phyloP scores from a whole-genome alignment of 2,888 invertebrate genomes.

The Holacanthella duospinosa region DNA sequence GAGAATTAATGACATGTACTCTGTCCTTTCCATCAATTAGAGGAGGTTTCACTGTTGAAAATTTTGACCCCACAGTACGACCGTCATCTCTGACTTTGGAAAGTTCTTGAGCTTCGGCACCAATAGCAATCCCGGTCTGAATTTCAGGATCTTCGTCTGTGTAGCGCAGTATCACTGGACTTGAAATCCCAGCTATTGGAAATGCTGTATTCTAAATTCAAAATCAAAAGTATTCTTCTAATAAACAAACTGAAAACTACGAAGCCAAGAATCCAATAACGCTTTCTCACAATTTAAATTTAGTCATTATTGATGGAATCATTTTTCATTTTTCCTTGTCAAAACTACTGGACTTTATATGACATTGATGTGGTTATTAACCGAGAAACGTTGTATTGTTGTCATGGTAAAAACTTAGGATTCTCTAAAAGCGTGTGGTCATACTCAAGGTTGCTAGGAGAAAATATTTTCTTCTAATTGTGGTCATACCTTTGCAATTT shows the following conservation, averaged over 20 bases:
- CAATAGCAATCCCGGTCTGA: slow-evolving; percentile 30
- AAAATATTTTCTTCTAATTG: background rate
- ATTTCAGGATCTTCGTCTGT: slow-evolving; percentile 32
- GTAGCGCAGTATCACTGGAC: slow-evolving; percentile 34
- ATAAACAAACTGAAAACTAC: too few relatives aligned
- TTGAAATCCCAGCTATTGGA: slow-evolving; percentile 28
- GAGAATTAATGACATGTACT: background rate
- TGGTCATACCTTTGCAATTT: slow-evolving; percentile 85
- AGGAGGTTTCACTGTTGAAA: background rate
- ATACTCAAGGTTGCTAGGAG: too few relatives aligned
- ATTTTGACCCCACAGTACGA: background rate
- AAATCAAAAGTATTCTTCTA: background rate
- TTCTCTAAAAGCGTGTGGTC: too few relatives aligned
- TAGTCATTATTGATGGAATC: too few relatives aligned
- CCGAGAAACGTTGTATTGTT: too few relatives aligned
- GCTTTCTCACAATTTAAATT: too few relatives aligned
- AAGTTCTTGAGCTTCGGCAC: slow-evolving; percentile 34
- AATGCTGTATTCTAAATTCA: slow-evolving; percentile 34
- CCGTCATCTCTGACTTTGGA: slow-evolving; percentile 12
- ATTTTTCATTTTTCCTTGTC: too few relatives aligned
- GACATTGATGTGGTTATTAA: too few relatives aligned
- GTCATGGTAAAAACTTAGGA: background rate
- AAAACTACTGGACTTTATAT: background rate
- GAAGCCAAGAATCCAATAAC: too few relatives aligned
- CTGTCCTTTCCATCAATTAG: background rate